These are phyloP conservation scores for Macropodus opercularis DNA, from an alignment of 2,797 vertebrate genomes.

Conservation along the genomic window DNA sequence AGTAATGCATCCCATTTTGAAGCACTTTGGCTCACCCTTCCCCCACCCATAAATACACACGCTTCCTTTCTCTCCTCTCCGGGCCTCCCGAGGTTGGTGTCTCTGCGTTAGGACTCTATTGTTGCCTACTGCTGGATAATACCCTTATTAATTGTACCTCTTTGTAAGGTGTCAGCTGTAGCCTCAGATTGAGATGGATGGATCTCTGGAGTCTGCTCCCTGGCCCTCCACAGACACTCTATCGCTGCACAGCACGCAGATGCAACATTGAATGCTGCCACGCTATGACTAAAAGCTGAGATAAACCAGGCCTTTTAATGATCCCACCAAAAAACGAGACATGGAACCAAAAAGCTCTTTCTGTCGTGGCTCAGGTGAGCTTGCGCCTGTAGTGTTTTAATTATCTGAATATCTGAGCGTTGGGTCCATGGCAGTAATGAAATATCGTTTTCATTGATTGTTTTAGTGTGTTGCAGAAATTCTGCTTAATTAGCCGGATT, in stretches of 20 bases:
- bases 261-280: conserved; percentile 73
- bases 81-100: conserved; percentile 84
- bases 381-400: conserved; percentile 56
- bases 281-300: conserved; percentile 56
- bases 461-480: conserved; percentile 89
- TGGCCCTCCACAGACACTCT: conserved; percentile 74
- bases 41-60: conserved; percentile 74
- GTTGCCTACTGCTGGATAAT: conserved; percentile 84
- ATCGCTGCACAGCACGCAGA: conserved; percentile 78
- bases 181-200: conserved; percentile 86
- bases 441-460: conserved; percentile 88
- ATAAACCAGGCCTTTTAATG: conserved; percentile 61
- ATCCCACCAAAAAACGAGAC: conserved; percentile 20
- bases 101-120: conserved; percentile 84
- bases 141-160: conserved; percentile 88
- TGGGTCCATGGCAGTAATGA: conserved; percentile 74
- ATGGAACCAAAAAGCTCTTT: conserved; percentile 33
- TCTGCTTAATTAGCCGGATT: conserved; percentile 90
- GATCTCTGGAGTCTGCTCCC: conserved; percentile 82
- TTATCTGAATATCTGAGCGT: conserved; percentile 73
- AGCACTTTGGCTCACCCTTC: conserved; percentile 74
- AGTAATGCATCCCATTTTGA: conserved; percentile 82
- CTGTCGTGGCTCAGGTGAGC: conserved; percentile 36
- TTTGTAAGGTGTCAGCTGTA: conserved; percentile 84
- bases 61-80: conserved; percentile 65